These are phyloP conservation scores for Limnodromus scolopaceus DNA, from an alignment of 2,797 vertebrate species.

Conservation along the genomic window DNA sequence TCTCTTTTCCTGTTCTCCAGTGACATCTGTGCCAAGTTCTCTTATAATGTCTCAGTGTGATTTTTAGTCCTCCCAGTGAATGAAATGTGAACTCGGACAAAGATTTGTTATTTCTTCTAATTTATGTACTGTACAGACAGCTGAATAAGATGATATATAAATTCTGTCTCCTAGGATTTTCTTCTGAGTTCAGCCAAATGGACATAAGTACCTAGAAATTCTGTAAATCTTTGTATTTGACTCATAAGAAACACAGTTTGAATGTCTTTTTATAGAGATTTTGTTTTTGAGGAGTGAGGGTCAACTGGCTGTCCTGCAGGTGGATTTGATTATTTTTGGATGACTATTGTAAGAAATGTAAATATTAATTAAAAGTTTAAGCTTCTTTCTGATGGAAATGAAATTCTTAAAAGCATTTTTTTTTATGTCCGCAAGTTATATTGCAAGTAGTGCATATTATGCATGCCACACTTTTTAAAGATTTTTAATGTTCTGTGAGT, in stretches of 20 bases:
- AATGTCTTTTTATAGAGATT: neutral
- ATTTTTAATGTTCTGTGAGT: neutral
- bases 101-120: neutral
- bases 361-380: neutral
- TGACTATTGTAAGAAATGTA: neutral
- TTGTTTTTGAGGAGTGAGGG: neutral
- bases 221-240: neutral
- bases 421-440: accelerated
- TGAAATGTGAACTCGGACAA: neutral
- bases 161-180: neutral
- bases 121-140: neutral
- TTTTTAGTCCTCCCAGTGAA: neutral
- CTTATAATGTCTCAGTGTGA: neutral
- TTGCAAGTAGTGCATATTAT: neutral
- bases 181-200: neutral
- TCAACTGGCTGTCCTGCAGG: neutral
- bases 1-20: accelerated
- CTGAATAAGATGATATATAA: neutral
- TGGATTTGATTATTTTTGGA: neutral
- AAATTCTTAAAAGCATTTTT: neutral
- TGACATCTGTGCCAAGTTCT: neutral
- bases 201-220: neutral
- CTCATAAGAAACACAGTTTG: neutral
- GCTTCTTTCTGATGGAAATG: neutral
- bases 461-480: neutral